A percentile compares a stretch with the other conserved stretches of the same genome.
Evolutionary conservation across 2,113 vertebrate genomes (phyloP).

Genomic region (Leucoraja erinaceus): DNA sequence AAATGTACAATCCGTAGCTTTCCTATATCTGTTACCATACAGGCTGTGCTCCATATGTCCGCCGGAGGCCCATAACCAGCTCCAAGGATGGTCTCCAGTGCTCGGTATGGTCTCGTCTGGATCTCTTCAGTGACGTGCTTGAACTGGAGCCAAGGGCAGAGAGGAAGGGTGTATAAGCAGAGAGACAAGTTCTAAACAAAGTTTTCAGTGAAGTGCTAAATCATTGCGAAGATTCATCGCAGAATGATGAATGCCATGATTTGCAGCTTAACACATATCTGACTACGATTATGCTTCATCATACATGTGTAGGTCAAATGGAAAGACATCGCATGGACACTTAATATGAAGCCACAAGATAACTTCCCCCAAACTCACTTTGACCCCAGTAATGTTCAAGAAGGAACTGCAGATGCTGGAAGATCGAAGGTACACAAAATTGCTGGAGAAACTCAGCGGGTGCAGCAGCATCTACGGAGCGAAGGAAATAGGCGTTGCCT

Average conservation of each 20-base stretch:
- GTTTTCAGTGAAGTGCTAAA: neutral
- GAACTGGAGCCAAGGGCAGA: slow-evolving; percentile 56
- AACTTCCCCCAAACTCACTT: neutral
- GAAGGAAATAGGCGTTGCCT: too few species aligned
- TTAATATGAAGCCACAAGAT: neutral
- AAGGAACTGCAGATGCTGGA: too few species aligned
- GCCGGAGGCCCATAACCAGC: slow-evolving; percentile 68
- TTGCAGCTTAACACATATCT: neutral
- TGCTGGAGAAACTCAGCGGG: too few species aligned
- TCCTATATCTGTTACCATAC: slow-evolving; percentile 60
- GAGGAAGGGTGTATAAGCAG: neutral
- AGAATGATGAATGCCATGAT: neutral
- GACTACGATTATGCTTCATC: slow-evolving; percentile 9
- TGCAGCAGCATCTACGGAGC: too few species aligned
- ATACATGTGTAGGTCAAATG: neutral
- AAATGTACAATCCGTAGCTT: neutral
- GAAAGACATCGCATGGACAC: neutral
- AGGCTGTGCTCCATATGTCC: slow-evolving; percentile 77
- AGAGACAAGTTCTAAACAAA: neutral
- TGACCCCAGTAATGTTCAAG: neutral
- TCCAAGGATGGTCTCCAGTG: slow-evolving; percentile 74
- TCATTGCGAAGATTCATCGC: neutral
- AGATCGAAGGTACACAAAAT: too few species aligned
- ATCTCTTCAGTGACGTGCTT: slow-evolving; percentile 78
- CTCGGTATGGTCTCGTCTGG: slow-evolving; percentile 77